phyloP scores from a whole-genome alignment of 2,113 vertebrate species.

The Thalassarche chlororhynchos region DNA sequence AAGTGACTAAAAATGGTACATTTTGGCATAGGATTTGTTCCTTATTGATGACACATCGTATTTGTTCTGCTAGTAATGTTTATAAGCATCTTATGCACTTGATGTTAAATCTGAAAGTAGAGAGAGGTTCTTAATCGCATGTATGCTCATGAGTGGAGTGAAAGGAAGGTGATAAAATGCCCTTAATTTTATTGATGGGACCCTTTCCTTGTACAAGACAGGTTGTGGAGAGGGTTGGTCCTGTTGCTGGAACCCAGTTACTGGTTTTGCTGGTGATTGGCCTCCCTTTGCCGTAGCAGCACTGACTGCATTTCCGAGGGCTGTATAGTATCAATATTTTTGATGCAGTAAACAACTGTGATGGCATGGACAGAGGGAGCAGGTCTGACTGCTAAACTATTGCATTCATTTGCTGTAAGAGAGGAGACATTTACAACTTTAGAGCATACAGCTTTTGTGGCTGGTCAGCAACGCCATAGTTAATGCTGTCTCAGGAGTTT shows the following conservation, averaged over 20 bases:
- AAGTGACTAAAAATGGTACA: not conserved
- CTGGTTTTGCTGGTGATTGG: not conserved
- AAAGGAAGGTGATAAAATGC: not conserved
- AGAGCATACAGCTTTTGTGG: not conserved
- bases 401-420: not conserved
- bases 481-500: not conserved
- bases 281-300: not conserved
- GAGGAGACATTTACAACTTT: not conserved
- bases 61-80: not conserved
- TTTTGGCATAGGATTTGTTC: not conserved
- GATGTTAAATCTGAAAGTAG: not conserved
- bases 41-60: not conserved
- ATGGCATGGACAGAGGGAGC: not conserved
- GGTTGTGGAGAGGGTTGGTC: not conserved
- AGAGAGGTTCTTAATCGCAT: not conserved
- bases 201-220: not conserved
- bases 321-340: fast-evolving
- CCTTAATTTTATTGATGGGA: not conserved
- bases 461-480: not conserved
- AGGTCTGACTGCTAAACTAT: not conserved
- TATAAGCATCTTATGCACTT: fast-evolving
- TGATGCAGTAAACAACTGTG: not conserved
- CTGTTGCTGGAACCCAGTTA: not conserved
- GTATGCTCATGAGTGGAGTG: not conserved
- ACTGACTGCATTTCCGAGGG: not conserved